phyloP scores from a whole-genome alignment of 2,113 vertebrate genomes.

The Echinops telfairi region DNA sequence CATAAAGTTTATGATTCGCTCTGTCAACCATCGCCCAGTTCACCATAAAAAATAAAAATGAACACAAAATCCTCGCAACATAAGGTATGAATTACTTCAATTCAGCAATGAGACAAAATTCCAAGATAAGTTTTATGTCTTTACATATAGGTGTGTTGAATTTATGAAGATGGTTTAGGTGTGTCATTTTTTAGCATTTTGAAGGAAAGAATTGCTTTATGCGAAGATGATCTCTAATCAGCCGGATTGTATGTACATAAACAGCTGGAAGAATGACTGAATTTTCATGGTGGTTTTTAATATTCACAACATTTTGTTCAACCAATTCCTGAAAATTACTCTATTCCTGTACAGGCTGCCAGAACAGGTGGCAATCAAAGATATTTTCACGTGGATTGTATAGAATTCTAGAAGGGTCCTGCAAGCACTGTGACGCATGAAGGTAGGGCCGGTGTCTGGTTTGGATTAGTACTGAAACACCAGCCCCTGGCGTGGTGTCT shows the following conservation, averaged over 20 bases:
- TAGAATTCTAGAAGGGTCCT: neutral
- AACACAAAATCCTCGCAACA: too few relatives aligned
- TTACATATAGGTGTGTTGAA: slow-evolving; percentile 38
- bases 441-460: neutral
- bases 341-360: neutral
- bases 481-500: neutral
- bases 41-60: too few relatives aligned
- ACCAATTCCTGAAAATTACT: neutral
- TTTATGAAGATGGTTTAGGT: neutral
- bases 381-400: neutral
- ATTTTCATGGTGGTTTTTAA: neutral
- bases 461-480: neutral
- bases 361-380: neutral
- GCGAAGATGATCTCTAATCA: neutral
- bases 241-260: neutral
- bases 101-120: slow-evolving; percentile 26
- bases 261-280: neutral
- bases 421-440: neutral
- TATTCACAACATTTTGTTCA: neutral
- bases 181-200: slow-evolving; percentile 19
- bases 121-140: neutral
- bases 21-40: too few relatives aligned
- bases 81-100: slow-evolving; percentile 49
- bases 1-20: too few relatives aligned
- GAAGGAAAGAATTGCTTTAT: neutral